Percentiles rank a stretch among this genome's conserved stretches.
Evolutionary conservation across 2,888 invertebrate genomes (phyloP).

Genomic region (Scaptomyza reducta): DNA sequence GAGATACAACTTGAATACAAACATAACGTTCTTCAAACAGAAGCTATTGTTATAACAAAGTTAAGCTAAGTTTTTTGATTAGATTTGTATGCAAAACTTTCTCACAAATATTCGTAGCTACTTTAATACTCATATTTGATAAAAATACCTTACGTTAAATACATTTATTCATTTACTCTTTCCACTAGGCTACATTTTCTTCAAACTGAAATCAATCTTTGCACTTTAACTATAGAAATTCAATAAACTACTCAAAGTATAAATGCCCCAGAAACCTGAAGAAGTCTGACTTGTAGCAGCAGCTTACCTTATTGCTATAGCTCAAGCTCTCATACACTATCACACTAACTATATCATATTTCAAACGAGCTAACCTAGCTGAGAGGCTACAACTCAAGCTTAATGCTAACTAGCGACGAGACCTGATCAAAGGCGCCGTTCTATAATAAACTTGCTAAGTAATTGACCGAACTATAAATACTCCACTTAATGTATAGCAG

Average conservation of each 20-base stretch:
- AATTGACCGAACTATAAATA: neutral
- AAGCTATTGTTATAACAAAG: too few species aligned
- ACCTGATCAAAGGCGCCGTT: constrained; percentile 1
- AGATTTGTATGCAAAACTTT: too few species aligned
- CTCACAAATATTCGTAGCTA: too few species aligned
- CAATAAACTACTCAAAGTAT: neutral
- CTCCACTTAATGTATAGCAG: neutral
- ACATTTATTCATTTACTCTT: too few species aligned
- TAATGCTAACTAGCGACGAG: neutral
- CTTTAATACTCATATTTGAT: too few species aligned
- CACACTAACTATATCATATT: constrained; percentile 1
- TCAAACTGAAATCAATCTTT: too few species aligned
- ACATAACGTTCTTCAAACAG: neutral
- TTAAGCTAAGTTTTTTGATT: too few species aligned
- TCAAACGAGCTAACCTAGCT: neutral
- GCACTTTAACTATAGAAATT: neutral
- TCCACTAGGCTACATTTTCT: too few species aligned
- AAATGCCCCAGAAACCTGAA: neutral
- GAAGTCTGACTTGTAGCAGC: neutral
- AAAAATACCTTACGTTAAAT: too few species aligned
- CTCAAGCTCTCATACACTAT: neutral
- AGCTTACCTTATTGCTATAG: neutral
- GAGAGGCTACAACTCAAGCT: neutral
- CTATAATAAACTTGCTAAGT: neutral
- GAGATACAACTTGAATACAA: neutral